Conservation (phyloP, 2,113 vertebrate genomes). For the Lagopus leucura region DNA sequence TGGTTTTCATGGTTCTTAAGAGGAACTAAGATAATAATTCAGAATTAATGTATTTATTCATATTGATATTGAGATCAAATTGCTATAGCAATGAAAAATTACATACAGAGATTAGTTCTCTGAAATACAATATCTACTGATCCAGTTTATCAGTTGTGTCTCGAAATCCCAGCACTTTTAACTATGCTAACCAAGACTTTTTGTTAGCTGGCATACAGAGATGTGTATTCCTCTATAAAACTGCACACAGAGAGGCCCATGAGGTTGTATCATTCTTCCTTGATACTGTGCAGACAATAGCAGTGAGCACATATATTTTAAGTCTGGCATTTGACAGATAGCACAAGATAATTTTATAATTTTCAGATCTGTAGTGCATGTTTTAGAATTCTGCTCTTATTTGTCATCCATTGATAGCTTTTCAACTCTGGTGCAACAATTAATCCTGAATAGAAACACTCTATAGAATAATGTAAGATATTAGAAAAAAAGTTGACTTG, state of each 20-base stretch:
- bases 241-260: rapidly evolving
- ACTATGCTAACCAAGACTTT: neutral
- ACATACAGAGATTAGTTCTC: neutral
- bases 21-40: neutral
- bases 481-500: neutral
- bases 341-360: neutral
- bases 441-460: neutral
- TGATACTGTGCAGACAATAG: neutral
- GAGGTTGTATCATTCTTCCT: neutral
- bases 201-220: neutral
- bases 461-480: neutral
- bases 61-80: neutral
- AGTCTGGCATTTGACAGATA: neutral
- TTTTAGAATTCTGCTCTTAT: neutral
- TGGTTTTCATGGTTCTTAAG: neutral
- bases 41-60: neutral
- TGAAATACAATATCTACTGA: neutral
- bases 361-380: neutral
- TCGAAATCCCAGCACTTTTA: neutral
- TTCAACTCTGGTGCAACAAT: neutral
- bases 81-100: neutral
- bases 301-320: rapidly evolving
- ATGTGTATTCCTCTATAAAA: neutral
- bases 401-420: neutral
- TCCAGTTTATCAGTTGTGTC: neutral